A percentile compares a stretch with the other conserved stretches of the same genome.
These are phyloP conservation scores for Salarias fasciatus DNA, from an alignment of 2,797 vertebrate species.

Conservation along the genomic window DNA sequence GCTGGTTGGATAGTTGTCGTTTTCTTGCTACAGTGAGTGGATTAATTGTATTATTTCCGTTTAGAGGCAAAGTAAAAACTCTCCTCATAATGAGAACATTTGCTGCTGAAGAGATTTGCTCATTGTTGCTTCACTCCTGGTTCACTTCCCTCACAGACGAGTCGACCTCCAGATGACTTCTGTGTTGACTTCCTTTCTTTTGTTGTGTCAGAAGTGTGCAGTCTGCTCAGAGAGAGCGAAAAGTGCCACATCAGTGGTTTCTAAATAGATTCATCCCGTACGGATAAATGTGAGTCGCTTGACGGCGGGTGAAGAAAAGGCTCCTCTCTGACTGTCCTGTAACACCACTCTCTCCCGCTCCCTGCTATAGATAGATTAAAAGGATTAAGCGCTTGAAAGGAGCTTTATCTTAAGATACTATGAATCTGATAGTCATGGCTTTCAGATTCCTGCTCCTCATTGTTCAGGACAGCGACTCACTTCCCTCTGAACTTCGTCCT, in stretches of 20 bases:
- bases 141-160: not conserved
- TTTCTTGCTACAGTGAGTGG: too few relatives aligned
- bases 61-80: too few relatives aligned
- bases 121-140: too few relatives aligned
- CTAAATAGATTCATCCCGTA: conserved; percentile 35
- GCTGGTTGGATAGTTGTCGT: too few relatives aligned
- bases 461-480: too few relatives aligned
- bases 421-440: conserved; percentile 29
- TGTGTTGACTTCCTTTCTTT: conserved; percentile 2
- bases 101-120: too few relatives aligned
- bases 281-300: conserved; percentile 30
- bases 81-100: not conserved
- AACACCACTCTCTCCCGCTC: conserved; percentile 29
- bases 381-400: conserved; percentile 54
- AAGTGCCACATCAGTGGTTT: conserved; percentile 24
- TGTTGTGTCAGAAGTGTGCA: conserved; percentile 6
- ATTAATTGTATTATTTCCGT: too few relatives aligned
- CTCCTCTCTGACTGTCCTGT: conserved; percentile 20
- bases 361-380: conserved; percentile 52
- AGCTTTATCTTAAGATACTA: conserved; percentile 46
- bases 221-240: conserved; percentile 12
- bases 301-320: conserved; percentile 23
- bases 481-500: too few relatives aligned
- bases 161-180: conserved; percentile 1
- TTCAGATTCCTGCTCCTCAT: too few relatives aligned